A percentile compares a stretch with the other conserved stretches of the same genome.
Conservation (phyloP, 2,888 invertebrate genomes). For the Ectemnius cavifrons region DNA sequence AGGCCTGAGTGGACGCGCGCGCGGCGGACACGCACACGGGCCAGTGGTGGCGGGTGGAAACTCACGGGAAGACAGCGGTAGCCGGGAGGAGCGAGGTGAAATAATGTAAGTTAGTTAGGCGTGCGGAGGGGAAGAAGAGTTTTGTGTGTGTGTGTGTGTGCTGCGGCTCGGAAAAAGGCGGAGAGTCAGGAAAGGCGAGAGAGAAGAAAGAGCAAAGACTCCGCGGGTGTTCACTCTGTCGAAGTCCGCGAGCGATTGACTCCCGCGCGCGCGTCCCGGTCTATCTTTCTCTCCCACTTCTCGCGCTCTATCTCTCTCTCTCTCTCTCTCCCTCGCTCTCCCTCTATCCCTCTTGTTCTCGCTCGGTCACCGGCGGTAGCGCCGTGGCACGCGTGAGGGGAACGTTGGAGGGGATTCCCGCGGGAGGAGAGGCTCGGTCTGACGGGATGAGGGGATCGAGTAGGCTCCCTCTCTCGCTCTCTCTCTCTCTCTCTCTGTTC, state of each 20-base stretch:
- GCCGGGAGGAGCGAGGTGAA: too few species aligned
- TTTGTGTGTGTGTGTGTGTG: too few species aligned
- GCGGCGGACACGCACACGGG: too few species aligned
- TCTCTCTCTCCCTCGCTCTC: background rate
- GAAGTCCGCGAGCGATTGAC: conserved; percentile 77
- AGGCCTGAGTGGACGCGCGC: too few species aligned
- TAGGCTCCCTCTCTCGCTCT: conserved; percentile 53
- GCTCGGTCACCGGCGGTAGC: background rate
- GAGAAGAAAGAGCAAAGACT: conserved; percentile 40
- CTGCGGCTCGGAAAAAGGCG: background rate
- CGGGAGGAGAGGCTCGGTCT: conserved; percentile 65
- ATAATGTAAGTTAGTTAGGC: too few species aligned
- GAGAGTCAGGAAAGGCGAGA: conserved; percentile 20
- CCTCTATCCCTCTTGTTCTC: background rate
- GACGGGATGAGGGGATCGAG: conserved; percentile 61
- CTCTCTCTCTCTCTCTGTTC: background rate
- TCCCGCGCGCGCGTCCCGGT: conserved; percentile 71
- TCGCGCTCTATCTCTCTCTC: background rate
- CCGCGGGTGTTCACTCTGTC: conserved; percentile 67
- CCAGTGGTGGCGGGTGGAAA: too few species aligned
- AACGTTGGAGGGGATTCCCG: conserved; percentile 62
- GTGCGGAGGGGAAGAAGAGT: background rate
- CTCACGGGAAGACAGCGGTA: too few species aligned
- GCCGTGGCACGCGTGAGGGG: conserved; percentile 74
- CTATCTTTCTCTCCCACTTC: conserved; percentile 36